phyloP scores from a whole-genome alignment of 2,888 invertebrate genomes.

The Mimachlamys varia region DNA sequence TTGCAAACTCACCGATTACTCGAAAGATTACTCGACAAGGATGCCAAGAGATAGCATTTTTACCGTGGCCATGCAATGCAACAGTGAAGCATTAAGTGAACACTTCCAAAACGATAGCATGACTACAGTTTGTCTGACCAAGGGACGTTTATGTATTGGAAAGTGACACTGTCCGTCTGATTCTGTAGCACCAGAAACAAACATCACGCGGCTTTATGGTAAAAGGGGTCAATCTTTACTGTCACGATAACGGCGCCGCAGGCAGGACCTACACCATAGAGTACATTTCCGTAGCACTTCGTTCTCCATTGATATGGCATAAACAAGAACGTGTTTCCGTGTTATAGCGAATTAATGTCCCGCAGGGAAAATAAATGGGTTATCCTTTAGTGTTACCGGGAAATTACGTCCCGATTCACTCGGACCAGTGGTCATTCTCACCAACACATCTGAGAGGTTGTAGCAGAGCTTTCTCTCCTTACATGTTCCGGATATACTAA shows the following conservation, averaged over 20 bases:
- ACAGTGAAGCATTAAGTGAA: neutral
- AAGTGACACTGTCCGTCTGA: neutral
- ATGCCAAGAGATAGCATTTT: neutral
- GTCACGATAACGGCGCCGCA: neutral
- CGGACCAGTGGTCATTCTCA: neutral
- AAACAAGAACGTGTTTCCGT: neutral
- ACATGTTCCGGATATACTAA: neutral
- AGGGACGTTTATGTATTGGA: neutral
- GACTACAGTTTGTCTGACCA: neutral
- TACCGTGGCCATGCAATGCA: neutral
- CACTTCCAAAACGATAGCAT: neutral
- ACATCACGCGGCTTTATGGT: neutral
- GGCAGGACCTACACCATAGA: neutral
- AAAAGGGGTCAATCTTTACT: neutral
- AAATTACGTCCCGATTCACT: conserved; percentile 12
- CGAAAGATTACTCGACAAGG: neutral
- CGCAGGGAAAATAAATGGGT: neutral
- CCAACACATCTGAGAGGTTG: neutral
- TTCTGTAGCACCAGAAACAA: neutral
- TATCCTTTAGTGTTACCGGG: neutral
- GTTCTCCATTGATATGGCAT: neutral
- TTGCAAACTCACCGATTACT: neutral
- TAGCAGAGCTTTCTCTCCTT: neutral
- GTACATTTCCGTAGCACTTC: neutral
- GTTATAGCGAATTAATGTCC: conserved; percentile 7